Evolutionary conservation across 2,888 invertebrate species (phyloP).

Genomic region (Aleiodes alternator): DNA sequence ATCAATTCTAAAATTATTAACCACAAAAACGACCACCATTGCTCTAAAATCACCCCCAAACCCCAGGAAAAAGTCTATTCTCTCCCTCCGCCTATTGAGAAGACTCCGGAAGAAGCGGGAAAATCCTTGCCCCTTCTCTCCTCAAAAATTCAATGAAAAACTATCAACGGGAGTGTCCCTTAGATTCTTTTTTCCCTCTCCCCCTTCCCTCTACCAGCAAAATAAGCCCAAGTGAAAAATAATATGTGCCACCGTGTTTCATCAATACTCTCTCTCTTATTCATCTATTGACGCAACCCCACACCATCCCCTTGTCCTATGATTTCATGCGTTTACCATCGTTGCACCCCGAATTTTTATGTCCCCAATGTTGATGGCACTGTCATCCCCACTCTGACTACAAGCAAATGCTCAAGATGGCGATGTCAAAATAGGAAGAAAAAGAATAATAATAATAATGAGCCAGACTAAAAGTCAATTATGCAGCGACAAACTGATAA

Average conservation of each 20-base stretch:
- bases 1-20: slow-evolving; percentile 50
- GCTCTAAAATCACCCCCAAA: slow-evolving; percentile 58
- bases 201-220: slow-evolving; percentile 39
- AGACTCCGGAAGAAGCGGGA: slow-evolving; percentile 43
- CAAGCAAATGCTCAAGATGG: slow-evolving; percentile 66
- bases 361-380: background rate
- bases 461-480: slow-evolving; percentile 9
- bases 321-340: slow-evolving; percentile 43
- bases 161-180: slow-evolving; percentile 51
- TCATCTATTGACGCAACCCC: slow-evolving; percentile 67
- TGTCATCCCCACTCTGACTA: slow-evolving; percentile 54
- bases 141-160: slow-evolving; percentile 47
- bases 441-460: slow-evolving; percentile 43
- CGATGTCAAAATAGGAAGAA: slow-evolving; percentile 68
- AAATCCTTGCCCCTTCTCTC: background rate
- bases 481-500: background rate
- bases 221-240: slow-evolving; percentile 60
- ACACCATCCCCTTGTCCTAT: slow-evolving; percentile 47
- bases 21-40: slow-evolving; percentile 65
- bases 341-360: slow-evolving; percentile 22
- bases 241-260: slow-evolving; percentile 58
- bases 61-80: slow-evolving; percentile 53
- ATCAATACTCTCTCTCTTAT: slow-evolving; percentile 57
- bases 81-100: slow-evolving; percentile 47
- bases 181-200: background rate